Conservation (phyloP, 1,140 invertebrate species). For the Uloborus diversus region DNA sequence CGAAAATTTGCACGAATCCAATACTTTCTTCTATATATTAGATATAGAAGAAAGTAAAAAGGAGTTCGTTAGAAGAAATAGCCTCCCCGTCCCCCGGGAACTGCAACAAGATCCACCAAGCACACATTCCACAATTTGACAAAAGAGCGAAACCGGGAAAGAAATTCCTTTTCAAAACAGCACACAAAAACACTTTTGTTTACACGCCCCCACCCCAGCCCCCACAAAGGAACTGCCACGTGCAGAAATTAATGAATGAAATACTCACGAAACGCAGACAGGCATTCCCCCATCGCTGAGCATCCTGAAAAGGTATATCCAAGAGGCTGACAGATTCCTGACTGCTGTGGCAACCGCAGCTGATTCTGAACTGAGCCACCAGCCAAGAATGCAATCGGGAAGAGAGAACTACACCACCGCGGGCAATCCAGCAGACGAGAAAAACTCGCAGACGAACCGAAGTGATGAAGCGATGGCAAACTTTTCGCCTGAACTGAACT, state of each 20-base stretch:
- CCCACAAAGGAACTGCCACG: background rate
- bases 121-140: too few species aligned
- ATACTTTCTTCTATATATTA: too few species aligned
- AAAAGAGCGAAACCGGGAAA: too few species aligned
- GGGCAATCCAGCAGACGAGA: background rate
- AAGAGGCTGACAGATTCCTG: background rate
- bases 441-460: background rate
- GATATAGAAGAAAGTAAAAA: too few species aligned
- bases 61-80: too few species aligned
- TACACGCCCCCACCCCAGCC: too few species aligned
- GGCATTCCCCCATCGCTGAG: constrained; percentile 38
- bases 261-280: constrained; percentile 37
- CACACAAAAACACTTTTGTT: too few species aligned
- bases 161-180: too few species aligned
- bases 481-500: too few species aligned
- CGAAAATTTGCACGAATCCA: too few species aligned
- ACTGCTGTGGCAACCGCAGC: background rate
- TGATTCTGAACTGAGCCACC: background rate
- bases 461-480: background rate
- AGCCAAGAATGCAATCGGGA: background rate
- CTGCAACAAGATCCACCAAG: too few species aligned
- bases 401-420: background rate
- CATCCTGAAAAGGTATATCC: constrained; percentile 1
- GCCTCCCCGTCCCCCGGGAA: too few species aligned
- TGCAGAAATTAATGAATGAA: constrained; percentile 7